Conservation (phyloP, 2,888 invertebrate species). For the Mimumesa dahlbomi region DNA sequence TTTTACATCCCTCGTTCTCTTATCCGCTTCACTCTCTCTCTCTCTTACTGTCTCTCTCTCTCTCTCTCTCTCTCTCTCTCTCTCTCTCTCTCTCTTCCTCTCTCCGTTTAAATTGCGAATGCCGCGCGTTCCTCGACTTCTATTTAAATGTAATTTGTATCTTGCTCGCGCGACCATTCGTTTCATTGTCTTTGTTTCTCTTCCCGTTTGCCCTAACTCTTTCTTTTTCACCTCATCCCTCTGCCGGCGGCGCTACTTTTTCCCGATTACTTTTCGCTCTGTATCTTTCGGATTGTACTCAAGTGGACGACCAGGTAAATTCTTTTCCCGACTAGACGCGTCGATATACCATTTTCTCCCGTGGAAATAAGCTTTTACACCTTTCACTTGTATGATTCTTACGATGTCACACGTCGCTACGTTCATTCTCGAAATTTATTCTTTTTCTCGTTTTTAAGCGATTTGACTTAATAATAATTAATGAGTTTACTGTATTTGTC, state of each 20-base stretch:
- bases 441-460: background rate
- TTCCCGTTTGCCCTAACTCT: background rate
- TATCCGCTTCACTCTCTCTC: background rate
- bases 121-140: conserved; percentile 77
- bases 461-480: no score
- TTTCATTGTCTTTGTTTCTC: background rate
- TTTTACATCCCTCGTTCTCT: conserved; percentile 2
- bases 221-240: background rate
- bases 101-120: conserved; percentile 78
- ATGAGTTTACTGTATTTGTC: no score
- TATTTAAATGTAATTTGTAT: conserved; percentile 80
- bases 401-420: background rate
- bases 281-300: background rate
- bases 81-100: conserved; percentile 31
- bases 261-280: background rate
- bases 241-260: background rate
- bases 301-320: background rate
- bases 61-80: conserved; percentile 21
- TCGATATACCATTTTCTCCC: background rate
- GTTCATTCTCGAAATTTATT: background rate
- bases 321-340: background rate
- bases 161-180: conserved; percentile 59
- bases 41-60: conserved; percentile 16
- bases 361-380: background rate
- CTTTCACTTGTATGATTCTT: background rate